Evolutionary conservation across 2,113 vertebrate genomes (phyloP).

Genomic region (Forbesichthys agassizii): DNA sequence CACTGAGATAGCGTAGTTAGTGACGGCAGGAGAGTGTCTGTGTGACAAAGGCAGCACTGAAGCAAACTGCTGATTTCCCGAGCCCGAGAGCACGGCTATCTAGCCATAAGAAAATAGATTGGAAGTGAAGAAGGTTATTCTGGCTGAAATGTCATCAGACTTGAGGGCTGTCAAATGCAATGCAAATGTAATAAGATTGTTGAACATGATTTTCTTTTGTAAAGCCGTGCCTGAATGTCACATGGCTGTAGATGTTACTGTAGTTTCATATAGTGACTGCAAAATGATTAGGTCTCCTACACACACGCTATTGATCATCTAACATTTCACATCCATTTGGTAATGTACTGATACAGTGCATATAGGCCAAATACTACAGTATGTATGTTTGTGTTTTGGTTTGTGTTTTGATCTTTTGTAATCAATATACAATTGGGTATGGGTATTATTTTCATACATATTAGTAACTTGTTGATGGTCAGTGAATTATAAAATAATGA

Average conservation of each 20-base stretch:
- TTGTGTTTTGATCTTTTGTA: no score
- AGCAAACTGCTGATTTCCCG: slow-evolving; percentile 71
- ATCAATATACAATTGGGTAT: no score
- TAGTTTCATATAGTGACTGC: slow-evolving; percentile 54
- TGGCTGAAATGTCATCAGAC: slow-evolving; percentile 73
- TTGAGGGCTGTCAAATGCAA: slow-evolving; percentile 65
- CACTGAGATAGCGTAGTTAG: slow-evolving; percentile 69
- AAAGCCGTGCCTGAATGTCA: slow-evolving; percentile 60
- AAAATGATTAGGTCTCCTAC: slow-evolving; percentile 49
- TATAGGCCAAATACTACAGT: no score
- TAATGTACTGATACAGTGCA: no score
- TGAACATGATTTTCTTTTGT: slow-evolving; percentile 60
- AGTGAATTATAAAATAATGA: no score
- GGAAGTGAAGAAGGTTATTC: slow-evolving; percentile 72
- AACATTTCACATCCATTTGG: no score
- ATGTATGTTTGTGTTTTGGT: no score
- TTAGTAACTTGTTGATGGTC: no score
- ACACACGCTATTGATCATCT: neutral
- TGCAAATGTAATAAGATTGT: slow-evolving; percentile 63
- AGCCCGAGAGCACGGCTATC: slow-evolving; percentile 67
- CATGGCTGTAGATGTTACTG: slow-evolving; percentile 38
- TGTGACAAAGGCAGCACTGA: slow-evolving; percentile 61
- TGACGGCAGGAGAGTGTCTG: slow-evolving; percentile 49
- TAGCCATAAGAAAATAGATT: slow-evolving; percentile 75
- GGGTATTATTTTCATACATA: no score